These are phyloP conservation scores for Tinea pellionella DNA, from an alignment of 2,888 invertebrate genomes.

Conservation along the genomic window DNA sequence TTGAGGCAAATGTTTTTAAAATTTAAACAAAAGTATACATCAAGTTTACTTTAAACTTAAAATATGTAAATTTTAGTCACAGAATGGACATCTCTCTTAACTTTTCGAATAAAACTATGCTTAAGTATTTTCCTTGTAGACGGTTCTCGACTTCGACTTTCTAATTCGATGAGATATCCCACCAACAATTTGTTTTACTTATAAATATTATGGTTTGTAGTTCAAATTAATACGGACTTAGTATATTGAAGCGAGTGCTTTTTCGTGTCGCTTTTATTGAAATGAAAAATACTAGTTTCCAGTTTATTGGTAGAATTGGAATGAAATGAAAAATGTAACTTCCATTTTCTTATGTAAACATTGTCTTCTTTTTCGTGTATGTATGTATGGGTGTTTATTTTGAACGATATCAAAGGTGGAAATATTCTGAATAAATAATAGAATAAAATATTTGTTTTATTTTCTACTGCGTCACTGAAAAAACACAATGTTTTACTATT, in stretches of 20 bases:
- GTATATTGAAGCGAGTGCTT: background rate
- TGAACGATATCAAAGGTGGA: too few relatives aligned
- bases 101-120: background rate
- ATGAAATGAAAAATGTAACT: background rate
- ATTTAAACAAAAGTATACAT: too few relatives aligned
- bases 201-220: background rate
- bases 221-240: background rate
- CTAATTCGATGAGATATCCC: background rate
- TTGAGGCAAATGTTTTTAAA: too few relatives aligned
- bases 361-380: too few relatives aligned
- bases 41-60: too few relatives aligned
- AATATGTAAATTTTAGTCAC: background rate
- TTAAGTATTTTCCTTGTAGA: background rate
- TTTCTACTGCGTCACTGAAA: too few relatives aligned
- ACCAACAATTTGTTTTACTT: background rate
- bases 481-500: too few relatives aligned
- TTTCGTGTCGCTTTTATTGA: background rate
- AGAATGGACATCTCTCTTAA: background rate
- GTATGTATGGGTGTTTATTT: too few relatives aligned
- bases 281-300: background rate
- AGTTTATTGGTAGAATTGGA: background rate
- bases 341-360: too few relatives aligned
- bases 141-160: background rate
- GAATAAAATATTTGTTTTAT: too few relatives aligned
- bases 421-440: too few relatives aligned